Percentiles rank a stretch among this genome's conserved stretches.
phyloP scores from a whole-genome alignment of 1,140 invertebrate species.

The Lysiphlebus fabarum region DNA sequence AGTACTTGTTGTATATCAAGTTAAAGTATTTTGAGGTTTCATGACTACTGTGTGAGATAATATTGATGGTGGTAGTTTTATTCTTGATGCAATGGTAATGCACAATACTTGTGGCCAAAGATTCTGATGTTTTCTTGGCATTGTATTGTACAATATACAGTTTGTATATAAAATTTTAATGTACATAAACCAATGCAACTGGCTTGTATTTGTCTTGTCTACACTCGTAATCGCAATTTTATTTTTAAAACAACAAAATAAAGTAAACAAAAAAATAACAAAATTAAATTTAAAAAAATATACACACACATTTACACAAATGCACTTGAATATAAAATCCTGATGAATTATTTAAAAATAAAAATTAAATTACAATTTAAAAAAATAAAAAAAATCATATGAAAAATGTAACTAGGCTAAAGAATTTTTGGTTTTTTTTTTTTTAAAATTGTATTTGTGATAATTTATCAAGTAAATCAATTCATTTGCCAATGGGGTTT shows the following conservation, averaged over 20 bases:
- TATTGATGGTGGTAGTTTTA: conserved; percentile 15
- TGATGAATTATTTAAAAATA: neutral
- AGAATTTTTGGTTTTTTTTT: conserved; percentile 1
- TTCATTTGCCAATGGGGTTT: neutral
- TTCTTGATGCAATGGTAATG: conserved; percentile 9
- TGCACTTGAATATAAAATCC: no score
- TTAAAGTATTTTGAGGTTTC: neutral
- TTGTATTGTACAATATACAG: neutral
- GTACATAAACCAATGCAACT: no score
- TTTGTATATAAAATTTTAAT: no score
- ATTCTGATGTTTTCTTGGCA: conserved; percentile 2
- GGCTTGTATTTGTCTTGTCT: no score
- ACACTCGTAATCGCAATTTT: no score
- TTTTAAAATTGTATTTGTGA: neutral
- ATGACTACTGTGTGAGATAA: conserved; percentile 4
- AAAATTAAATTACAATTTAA: neutral
- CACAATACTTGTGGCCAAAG: neutral
- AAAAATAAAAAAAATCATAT: no score
- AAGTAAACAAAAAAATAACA: no score
- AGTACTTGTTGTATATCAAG: neutral
- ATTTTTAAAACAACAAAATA: no score
- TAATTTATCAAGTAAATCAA: neutral
- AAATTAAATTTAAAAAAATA: no score
- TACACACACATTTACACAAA: no score
- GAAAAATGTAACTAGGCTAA: neutral